These are phyloP conservation scores for Liparis tanakae DNA, from an alignment of 2,797 vertebrate species.

Conservation along the genomic window DNA sequence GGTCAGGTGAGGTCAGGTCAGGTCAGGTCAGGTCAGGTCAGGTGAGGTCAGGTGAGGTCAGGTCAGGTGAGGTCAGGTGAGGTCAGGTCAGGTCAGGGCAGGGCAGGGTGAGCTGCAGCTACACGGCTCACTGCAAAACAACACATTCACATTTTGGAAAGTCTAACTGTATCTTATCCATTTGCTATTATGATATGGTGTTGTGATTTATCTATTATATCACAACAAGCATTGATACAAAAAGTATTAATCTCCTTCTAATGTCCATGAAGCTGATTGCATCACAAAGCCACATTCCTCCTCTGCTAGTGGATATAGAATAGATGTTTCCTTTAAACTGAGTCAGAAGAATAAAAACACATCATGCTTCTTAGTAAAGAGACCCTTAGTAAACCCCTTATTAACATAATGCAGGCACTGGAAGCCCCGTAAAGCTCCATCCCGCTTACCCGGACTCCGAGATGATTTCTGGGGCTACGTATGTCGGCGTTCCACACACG, in stretches of 20 bases:
- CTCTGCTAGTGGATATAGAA: background rate
- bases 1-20: background rate
- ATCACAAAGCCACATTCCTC: background rate
- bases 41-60: too few relatives aligned
- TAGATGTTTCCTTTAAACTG: slow-evolving; percentile 24
- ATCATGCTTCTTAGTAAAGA: background rate
- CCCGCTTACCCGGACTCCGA: slow-evolving; percentile 91
- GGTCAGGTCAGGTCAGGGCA: background rate
- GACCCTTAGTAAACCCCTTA: background rate
- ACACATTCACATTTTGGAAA: background rate
- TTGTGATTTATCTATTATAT: background rate
- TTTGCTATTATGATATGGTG: background rate
- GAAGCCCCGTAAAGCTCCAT: background rate
- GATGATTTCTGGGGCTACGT: slow-evolving; percentile 98
- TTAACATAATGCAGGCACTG: background rate
- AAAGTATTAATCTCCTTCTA: background rate
- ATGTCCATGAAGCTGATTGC: background rate
- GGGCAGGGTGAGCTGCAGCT: background rate
- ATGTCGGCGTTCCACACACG: slow-evolving; percentile 96
- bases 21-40: too few relatives aligned
- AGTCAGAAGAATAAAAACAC: slow-evolving; percentile 4
- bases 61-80: background rate
- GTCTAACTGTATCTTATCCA: background rate
- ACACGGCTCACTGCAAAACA: slow-evolving; percentile 1
- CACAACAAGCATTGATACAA: background rate